A percentile compares a stretch with the other conserved stretches of the same genome.
Evolutionary conservation across 2,888 invertebrate species (phyloP).

Genomic region (Drosophila melanocephala): DNA sequence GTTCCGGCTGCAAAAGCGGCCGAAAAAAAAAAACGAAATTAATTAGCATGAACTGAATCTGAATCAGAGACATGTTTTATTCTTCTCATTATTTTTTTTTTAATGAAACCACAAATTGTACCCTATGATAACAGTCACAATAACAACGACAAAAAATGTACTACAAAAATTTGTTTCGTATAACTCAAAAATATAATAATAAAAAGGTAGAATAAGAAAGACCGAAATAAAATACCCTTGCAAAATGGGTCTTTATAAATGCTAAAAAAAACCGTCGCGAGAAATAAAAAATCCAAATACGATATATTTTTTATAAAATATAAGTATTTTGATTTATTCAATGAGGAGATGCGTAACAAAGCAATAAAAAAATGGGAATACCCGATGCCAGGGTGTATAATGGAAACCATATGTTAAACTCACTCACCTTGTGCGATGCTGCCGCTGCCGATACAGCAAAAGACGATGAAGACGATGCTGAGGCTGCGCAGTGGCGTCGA

Average conservation of each 20-base stretch:
- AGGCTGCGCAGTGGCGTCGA: slow-evolving; percentile 45
- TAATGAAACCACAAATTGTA: slow-evolving; percentile 32
- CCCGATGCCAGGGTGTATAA: slow-evolving; percentile 5
- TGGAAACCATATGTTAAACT: slow-evolving; percentile 73
- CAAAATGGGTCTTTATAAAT: background rate
- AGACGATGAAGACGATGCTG: slow-evolving; percentile 57
- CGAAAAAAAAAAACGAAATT: slow-evolving; percentile 47
- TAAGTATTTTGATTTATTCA: background rate
- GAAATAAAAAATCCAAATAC: background rate
- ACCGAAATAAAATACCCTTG: background rate
- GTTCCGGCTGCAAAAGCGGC: slow-evolving; percentile 62
- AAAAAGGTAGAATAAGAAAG: background rate
- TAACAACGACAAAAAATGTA: slow-evolving; percentile 27
- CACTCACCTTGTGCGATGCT: slow-evolving; percentile 78
- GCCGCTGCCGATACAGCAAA: slow-evolving; percentile 56
- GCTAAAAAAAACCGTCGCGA: background rate
- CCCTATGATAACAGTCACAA: slow-evolving; percentile 31
- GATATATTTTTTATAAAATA: background rate
- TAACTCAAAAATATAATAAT: slow-evolving; percentile 34
- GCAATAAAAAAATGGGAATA: background rate
- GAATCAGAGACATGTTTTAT: slow-evolving; percentile 19
- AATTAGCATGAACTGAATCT: slow-evolving; percentile 67
- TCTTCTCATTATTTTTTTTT: slow-evolving; percentile 36
- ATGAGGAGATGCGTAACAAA: background rate
- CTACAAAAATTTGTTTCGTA: slow-evolving; percentile 31